Evolutionary conservation across 92 coral and sea anemone species (phyloP).

Genomic region (Phenganax subtilis): DNA sequence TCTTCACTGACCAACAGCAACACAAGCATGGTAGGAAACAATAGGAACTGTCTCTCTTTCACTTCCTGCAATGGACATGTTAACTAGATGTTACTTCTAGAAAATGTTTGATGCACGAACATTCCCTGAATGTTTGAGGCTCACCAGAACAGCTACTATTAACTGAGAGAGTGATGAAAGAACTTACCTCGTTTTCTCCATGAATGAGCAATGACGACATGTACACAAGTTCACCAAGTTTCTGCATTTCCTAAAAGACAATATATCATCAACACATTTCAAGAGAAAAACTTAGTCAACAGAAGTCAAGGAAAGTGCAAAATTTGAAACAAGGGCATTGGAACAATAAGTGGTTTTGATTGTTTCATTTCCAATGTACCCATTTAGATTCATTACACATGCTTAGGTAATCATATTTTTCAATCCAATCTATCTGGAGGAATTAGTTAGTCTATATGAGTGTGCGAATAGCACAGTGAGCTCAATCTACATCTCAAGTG

Average conservation of each 20-base stretch:
- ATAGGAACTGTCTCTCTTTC: slow-evolving; percentile 80
- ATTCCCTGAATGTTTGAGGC: neutral
- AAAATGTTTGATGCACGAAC: neutral
- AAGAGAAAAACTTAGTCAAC: neutral
- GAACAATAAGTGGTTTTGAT: too few relatives aligned
- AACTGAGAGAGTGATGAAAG: neutral
- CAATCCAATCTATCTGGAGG: too few relatives aligned
- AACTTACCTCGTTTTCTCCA: slow-evolving; percentile 83
- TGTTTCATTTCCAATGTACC: too few relatives aligned
- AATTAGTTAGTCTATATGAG: too few relatives aligned
- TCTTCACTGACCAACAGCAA: slow-evolving; percentile 84
- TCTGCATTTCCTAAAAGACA: slow-evolving; percentile 69
- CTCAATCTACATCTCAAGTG: too few relatives aligned
- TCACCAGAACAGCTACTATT: neutral
- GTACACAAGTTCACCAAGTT: slow-evolving; percentile 74
- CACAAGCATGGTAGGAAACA: slow-evolving; percentile 75
- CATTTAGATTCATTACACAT: too few relatives aligned
- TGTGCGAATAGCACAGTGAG: too few relatives aligned
- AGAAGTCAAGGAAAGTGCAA: neutral
- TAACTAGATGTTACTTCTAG: neutral
- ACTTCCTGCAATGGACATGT: slow-evolving; percentile 62
- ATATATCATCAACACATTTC: neutral
- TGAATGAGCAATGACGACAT: slow-evolving; percentile 93
- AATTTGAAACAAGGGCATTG: too few relatives aligned
- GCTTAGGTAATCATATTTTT: too few relatives aligned